phyloP scores from a whole-genome alignment of 2,113 vertebrate genomes.

The Phycodurus eques region DNA sequence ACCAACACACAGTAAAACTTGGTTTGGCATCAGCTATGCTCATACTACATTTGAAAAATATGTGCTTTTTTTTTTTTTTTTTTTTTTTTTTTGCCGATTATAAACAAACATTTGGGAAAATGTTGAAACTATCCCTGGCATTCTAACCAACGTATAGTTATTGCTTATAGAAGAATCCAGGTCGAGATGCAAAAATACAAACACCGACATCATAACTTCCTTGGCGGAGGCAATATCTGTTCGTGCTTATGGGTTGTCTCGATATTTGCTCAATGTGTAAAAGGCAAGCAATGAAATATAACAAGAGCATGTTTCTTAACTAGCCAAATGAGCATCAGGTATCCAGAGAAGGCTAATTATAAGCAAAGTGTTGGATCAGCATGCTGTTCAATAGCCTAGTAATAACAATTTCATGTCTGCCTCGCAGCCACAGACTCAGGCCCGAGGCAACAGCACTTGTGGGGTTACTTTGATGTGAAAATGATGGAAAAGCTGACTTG shows the following conservation, averaged over 20 bases:
- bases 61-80: not conserved
- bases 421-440: slow-evolving; percentile 68
- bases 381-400: slow-evolving; percentile 69
- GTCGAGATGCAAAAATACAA: not conserved
- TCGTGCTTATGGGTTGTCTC: not conserved
- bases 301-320: slow-evolving; percentile 24
- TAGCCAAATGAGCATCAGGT: slow-evolving; percentile 42
- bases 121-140: not conserved
- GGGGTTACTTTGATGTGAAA: slow-evolving; percentile 74
- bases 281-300: slow-evolving; percentile 6
- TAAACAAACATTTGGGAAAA: not conserved
- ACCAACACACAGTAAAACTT: not conserved
- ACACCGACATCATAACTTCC: not conserved
- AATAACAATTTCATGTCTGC: slow-evolving; percentile 76
- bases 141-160: not conserved
- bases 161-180: not conserved
- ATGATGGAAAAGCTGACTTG: slow-evolving; percentile 68
- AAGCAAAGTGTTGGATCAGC: slow-evolving; percentile 67
- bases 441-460: slow-evolving; percentile 65
- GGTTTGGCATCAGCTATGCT: not conserved
- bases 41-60: not conserved
- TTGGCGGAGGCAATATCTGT: not conserved
- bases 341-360: slow-evolving; percentile 65
- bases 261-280: not conserved
- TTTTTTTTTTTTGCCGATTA: not conserved